Evolutionary conservation across 2,888 invertebrate genomes (phyloP).

Genomic region (Ophion slaviceki): DNA sequence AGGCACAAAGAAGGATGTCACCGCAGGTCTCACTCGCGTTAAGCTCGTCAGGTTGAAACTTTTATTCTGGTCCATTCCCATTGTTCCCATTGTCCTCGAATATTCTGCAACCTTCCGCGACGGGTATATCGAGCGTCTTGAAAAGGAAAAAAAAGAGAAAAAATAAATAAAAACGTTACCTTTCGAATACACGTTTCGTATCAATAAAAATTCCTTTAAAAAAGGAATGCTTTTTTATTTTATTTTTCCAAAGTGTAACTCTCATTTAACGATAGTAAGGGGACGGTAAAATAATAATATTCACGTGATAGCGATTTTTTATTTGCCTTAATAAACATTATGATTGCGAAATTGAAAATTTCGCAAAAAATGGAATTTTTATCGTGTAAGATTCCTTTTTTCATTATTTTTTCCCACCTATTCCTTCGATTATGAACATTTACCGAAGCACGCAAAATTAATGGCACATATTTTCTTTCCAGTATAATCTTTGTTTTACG

Average conservation of each 20-base stretch:
- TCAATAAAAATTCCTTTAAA: neutral
- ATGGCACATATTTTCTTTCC: neutral
- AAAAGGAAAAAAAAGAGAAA: neutral
- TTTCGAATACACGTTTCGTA: neutral
- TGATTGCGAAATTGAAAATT: neutral
- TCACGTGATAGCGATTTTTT: no score
- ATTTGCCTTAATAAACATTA: neutral
- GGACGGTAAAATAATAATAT: no score
- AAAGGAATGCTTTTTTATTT: no score
- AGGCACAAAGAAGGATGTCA: constrained; percentile 59
- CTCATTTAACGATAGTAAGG: neutral
- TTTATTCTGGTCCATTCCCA: constrained; percentile 46
- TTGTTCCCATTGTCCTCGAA: constrained; percentile 32
- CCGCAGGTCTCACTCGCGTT: constrained; percentile 46
- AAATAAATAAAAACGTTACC: neutral
- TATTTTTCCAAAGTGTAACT: neutral
- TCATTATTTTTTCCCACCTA: neutral
- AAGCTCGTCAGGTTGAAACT: constrained; percentile 48
- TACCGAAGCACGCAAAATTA: neutral
- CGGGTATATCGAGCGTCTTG: neutral
- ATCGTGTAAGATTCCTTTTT: no score
- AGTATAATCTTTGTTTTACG: no score
- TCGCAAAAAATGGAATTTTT: neutral
- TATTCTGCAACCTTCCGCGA: constrained; percentile 9
- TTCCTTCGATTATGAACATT: neutral